Conservation (phyloP, 2,113 vertebrate species). For the Clupea harengus region DNA sequence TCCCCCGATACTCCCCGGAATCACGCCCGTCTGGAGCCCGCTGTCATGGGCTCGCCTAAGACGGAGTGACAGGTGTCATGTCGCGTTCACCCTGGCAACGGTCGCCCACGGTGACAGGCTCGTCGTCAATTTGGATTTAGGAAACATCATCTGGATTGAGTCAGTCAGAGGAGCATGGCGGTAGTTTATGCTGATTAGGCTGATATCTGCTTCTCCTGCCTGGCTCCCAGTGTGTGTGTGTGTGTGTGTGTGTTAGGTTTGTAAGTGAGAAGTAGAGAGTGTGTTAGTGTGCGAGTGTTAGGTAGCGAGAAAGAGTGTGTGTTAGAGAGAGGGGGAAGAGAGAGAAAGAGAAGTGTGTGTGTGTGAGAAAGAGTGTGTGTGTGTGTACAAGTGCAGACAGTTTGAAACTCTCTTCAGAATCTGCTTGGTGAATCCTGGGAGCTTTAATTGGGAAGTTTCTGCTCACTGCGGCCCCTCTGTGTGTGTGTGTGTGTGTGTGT, state of each 20-base stretch:
- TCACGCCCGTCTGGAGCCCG: neutral
- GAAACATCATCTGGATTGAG: neutral
- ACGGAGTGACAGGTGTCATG: constrained; percentile 3
- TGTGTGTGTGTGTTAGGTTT: neutral
- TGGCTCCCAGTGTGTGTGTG: neutral
- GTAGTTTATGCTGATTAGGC: neutral
- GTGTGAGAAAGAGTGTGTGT: neutral
- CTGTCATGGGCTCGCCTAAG: neutral
- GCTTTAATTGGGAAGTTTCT: neutral
- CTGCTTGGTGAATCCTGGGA: neutral
- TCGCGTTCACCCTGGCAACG: neutral
- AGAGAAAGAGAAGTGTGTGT: neutral
- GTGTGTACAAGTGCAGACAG: neutral
- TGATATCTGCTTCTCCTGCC: too few species aligned
- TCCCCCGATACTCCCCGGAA: too few species aligned
- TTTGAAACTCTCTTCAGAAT: neutral
- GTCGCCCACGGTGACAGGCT: neutral
- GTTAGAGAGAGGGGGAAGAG: neutral
- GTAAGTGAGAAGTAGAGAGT: too few species aligned
- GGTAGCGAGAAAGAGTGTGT: constrained; percentile 23
- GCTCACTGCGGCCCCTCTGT: neutral
- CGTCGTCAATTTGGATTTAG: neutral
- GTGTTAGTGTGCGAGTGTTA: neutral
- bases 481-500: neutral
- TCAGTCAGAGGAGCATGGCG: neutral